These are phyloP conservation scores for Phytoseiulus persimilis DNA, from an alignment of 2,888 invertebrate genomes.

Conservation along the genomic window DNA sequence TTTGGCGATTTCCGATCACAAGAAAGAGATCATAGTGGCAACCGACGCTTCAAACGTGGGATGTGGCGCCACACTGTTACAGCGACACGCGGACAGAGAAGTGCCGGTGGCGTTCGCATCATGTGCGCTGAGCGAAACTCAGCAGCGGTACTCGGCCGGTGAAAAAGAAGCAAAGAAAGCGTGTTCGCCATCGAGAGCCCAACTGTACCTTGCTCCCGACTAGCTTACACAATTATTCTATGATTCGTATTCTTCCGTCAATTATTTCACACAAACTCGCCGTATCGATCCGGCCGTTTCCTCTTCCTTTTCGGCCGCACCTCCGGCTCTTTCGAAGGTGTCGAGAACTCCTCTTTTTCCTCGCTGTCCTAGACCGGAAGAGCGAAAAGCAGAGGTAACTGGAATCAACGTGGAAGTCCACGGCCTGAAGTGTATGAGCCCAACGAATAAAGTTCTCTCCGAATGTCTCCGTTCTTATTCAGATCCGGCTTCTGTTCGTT, in stretches of 20 bases:
- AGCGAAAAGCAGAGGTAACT: neutral
- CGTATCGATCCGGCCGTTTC: no score
- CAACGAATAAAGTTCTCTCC: no score
- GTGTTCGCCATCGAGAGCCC: constrained; percentile 16
- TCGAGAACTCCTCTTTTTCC: no score
- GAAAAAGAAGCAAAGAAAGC: neutral
- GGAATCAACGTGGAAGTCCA: neutral
- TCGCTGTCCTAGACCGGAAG: neutral
- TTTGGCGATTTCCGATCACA: neutral
- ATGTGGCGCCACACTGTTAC: neutral
- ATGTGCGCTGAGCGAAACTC: neutral
- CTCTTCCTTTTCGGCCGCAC: no score
- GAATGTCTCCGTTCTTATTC: neutral
- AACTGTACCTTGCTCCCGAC: no score
- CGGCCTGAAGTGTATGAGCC: no score
- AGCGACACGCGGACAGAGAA: neutral
- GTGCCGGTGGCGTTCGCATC: neutral
- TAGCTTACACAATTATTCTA: no score
- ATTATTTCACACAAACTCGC: no score
- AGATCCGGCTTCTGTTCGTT: neutral
- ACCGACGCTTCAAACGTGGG: constrained; percentile 6
- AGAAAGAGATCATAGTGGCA: neutral
- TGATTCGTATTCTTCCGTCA: no score
- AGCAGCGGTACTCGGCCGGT: no score
- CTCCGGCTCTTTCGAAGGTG: no score